A percentile compares a stretch with the other conserved stretches of the same genome.
phyloP scores from a whole-genome alignment of 1,140 invertebrate genomes.

The Ceratitis capitata region DNA sequence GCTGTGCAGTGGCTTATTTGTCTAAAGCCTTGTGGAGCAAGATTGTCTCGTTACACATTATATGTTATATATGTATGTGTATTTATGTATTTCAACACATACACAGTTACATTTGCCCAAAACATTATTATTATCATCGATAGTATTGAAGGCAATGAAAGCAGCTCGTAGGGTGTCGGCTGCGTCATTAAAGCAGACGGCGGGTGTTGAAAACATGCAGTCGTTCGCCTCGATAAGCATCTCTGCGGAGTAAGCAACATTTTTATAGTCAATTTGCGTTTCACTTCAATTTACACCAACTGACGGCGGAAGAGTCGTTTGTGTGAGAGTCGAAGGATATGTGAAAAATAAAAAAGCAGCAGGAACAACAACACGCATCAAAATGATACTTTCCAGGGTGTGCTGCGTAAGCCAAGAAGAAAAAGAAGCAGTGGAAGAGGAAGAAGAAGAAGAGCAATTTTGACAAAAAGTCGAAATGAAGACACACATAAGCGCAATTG shows the following conservation, averaged over 20 bases:
- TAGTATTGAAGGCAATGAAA: not conserved
- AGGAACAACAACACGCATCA: not conserved
- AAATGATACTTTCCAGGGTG: not conserved
- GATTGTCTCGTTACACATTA: not conserved
- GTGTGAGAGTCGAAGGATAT: not conserved
- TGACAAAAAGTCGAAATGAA: not conserved
- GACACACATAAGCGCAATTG: not conserved
- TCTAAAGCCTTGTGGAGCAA: not conserved
- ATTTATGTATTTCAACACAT: too few relatives aligned
- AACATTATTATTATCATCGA: not conserved
- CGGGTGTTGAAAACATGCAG: not conserved
- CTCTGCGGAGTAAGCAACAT: constrained; percentile 65
- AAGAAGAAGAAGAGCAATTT: not conserved
- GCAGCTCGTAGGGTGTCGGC: not conserved
- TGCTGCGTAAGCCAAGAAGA: too few relatives aligned
- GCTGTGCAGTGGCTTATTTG: not conserved
- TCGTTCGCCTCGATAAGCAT: constrained; percentile 55
- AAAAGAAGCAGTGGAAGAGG: not conserved
- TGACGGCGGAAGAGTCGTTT: not conserved
- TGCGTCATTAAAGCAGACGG: not conserved
- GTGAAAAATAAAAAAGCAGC: not conserved
- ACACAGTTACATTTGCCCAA: not conserved
- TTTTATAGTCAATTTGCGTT: constrained; percentile 63
- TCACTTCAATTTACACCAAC: constrained; percentile 41
- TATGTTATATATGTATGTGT: not conserved